Evolutionary conservation across 2,797 vertebrate species (phyloP), one percentile per base, ranked within the genome.

Genomic region (Loriculus beryllinus): DNA sequence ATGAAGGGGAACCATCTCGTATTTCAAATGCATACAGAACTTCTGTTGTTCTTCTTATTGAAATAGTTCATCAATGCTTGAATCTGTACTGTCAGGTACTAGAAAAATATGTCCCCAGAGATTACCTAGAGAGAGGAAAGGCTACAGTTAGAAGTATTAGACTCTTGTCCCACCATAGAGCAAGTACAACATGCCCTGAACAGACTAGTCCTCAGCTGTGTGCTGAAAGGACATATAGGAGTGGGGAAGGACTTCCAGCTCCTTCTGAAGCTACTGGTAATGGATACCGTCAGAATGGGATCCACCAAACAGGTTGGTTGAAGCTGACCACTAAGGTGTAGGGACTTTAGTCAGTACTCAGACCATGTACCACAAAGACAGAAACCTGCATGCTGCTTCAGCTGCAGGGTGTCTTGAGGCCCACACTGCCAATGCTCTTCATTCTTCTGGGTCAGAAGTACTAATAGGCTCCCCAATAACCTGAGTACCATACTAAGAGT

Each of bases 41-140:
- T 56, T 81, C 85, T 83, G 64, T 48, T 82, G 72, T 72, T 94
- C 91, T 89, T 70, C 48, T 16, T 74, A 56, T 12, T 88, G 72
- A 90, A 94, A 93, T 86, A 86, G 16, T 82, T 83, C 70, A 83
- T 87, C 82, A 95, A 51, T 57, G 33, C 85, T 89, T 93, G 54
- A 93, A 49, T 45, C 74, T 88, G 51, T 91, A 39, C n/a, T 63
- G 69, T n/a, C 78, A 92, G 64, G 11, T 48, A 28, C 43, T 48
- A 45, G 67, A 80, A 84, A 86, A 95, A 88, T 76, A 49, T 0
- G 2, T 67, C 79, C 60, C 40, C 52, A 48, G 35, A 74, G 85
- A 48, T n/a, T 26, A 31, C 15, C 31, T 62, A 37, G 43, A 78
- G 39, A 78, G 26, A 51, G 35, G 71, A 51, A 54, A 69, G 7